Conservation (phyloP, 2,888 invertebrate species). For the Seira musarum region DNA sequence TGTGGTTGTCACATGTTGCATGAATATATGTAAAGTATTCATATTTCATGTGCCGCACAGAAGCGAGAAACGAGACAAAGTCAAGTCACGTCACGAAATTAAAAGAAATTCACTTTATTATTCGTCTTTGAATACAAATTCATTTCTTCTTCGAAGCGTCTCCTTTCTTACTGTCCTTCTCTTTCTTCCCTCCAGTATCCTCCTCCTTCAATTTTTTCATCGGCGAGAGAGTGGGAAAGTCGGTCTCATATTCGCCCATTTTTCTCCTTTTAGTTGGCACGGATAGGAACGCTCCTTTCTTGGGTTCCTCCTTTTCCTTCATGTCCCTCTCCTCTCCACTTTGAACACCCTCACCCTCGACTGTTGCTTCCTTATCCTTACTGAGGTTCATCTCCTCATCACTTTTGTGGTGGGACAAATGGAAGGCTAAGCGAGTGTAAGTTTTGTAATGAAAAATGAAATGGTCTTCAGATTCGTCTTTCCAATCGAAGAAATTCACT, state of each 20-base stretch:
- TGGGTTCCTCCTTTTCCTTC: background rate
- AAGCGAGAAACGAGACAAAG: too few species aligned
- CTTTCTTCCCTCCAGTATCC: too few species aligned
- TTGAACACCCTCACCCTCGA: background rate
- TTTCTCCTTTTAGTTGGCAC: constrained; percentile 16
- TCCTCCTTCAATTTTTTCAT: background rate
- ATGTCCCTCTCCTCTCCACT: background rate
- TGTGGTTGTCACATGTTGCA: too few species aligned
- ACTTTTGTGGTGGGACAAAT: background rate
- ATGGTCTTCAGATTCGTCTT: constrained; percentile 60
- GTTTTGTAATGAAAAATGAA: constrained; percentile 54
- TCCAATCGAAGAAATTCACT: constrained; percentile 58
- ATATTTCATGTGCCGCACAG: too few species aligned
- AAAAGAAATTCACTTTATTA: too few species aligned
- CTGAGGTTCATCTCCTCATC: background rate
- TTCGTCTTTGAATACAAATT: too few species aligned
- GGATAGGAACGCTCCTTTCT: constrained; percentile 9
- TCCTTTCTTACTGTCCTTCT: too few species aligned
- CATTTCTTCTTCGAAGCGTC: too few species aligned
- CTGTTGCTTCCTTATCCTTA: background rate
- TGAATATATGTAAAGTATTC: too few species aligned
- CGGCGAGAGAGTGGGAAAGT: background rate
- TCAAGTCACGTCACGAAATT: too few species aligned
- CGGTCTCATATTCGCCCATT: background rate
- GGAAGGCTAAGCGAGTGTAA: constrained; percentile 22